Evolutionary conservation across 1,140 invertebrate genomes (phyloP), one percentile per base, ranked within the genome.

Genomic region (Zaprionus lachaisei): DNA sequence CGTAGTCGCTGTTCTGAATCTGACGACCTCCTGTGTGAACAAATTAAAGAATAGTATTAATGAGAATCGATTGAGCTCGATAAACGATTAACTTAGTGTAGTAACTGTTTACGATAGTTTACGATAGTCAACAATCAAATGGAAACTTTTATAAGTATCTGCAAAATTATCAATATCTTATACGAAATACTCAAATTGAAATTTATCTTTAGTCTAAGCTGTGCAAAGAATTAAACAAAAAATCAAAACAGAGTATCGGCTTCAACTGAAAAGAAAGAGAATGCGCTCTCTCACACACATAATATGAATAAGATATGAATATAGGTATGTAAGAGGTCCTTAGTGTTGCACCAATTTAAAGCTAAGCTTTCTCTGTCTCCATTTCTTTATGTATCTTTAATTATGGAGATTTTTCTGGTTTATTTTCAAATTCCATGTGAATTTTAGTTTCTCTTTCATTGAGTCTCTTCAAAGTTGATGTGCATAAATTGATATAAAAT

Each of bases 1-100:
- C 97, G 91, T 97, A 97, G 85, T 97, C 97, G 85, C 96, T 96
- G 77, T 97, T 96, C 72, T 96, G 96, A 60, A 94, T 94, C 51
- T 91, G 79, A 67, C 92, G 91, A 90, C 93, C 79, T 79, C 93
- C 90, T 94, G 89, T 94, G 89, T n/a, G 86, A 76, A 31, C 9
- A 65, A 56, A n/a, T 26, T 17, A 37, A 51, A 24, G 37, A 47
- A 34, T n/a, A 31, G 37, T 62, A 26, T 56, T 37, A 4, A 26
- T 24, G 6, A 20, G 31, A 26, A 47, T 47, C 41, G n/a, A 47
- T 47, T 9, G 41, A 47, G 41, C 41, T 9, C 41, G 41, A 17
- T 20, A 47, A 47, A 9, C n/a, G n/a, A 17, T 51, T 5, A 51
- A 51, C 47, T 51, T 51, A 51, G 47, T 24, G 47, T 22, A 12